Evolutionary conservation across 2,113 vertebrate genomes (phyloP), one percentile per base, ranked within the genome.

Genomic region (Stictonetta naevosa): DNA sequence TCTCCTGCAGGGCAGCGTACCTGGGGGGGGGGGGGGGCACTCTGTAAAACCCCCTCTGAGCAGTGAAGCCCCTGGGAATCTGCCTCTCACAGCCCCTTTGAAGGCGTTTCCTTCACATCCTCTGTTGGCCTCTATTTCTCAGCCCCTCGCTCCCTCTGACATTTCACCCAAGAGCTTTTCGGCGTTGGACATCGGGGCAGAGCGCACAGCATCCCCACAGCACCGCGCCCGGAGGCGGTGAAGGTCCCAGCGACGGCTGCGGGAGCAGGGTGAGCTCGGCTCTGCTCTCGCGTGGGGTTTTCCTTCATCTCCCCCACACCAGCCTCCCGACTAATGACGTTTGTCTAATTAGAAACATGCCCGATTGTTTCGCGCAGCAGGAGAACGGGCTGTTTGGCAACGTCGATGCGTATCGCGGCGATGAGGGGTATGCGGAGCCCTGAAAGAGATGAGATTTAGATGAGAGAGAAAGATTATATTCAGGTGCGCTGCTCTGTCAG

Each of bases 301-400:
- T 38, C 83, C 95, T 95, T 74, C 78, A 40, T 74, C 81, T 63
- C 59, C 66, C 66, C 64, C 48, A 15, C 59, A 28, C 8, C 11
- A 85, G 21, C 85, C 68, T 89, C 21, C 29, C 28, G 60, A 33
- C 71, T 87, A 83, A 93, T 17, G 62, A 77, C 44, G 62, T 81
- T 78, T 46, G 26, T 22, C 78, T 93, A 93, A 96, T 97, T 96
- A 95, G 89, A 63, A 38, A 31, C 28, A 3, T 55, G 86, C n/a
- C 50, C 82, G 13, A 10, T 92, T 93, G 86, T 90, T 96, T 94
- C n/a, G 60, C 67, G 4, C 93, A 93, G 92, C 69, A 89, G 93
- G 92, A 72, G 81, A 78, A 92, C 0, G 58, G 53, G 67, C 87
- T 64, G 84, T 42, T 91, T 17, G 58, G 53, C 83, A 42, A 56